Evolutionary conservation across 2,888 invertebrate genomes (phyloP).

Genomic region (Graphium colonna): DNA sequence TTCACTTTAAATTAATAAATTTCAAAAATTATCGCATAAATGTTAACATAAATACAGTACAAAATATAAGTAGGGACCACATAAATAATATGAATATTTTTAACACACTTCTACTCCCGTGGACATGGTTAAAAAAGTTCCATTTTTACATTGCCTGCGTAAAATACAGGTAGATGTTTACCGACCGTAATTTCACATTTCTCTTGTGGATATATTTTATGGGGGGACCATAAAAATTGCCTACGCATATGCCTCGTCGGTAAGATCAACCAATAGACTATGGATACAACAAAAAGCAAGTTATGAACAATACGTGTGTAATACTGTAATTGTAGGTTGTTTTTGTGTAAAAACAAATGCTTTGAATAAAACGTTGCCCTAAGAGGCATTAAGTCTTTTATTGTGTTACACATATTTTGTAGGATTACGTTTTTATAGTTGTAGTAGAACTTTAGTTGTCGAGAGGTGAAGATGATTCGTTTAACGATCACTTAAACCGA

Average conservation of each 20-base stretch:
- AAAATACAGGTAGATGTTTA: slow-evolving; percentile 15
- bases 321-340: background rate
- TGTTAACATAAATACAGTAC: too few relatives aligned
- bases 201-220: slow-evolving; percentile 19
- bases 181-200: slow-evolving; percentile 11
- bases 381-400: background rate
- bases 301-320: slow-evolving; percentile 8
- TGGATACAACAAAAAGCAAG: slow-evolving; percentile 4
- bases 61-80: too few relatives aligned
- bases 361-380: background rate
- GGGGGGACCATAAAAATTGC: slow-evolving; percentile 23
- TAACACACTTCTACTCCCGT: too few relatives aligned
- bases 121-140: background rate
- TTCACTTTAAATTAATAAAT: too few relatives aligned
- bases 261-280: slow-evolving; percentile 16
- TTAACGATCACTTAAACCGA: too few relatives aligned
- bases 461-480: too few relatives aligned
- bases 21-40: too few relatives aligned
- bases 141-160: background rate
- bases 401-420: too few relatives aligned
- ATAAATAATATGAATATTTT: too few relatives aligned
- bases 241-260: slow-evolving; percentile 23
- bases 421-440: too few relatives aligned
- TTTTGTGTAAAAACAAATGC: slow-evolving; percentile 7
- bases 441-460: too few relatives aligned